A percentile compares a stretch with the other conserved stretches of the same genome.
Conservation (phyloP, 2,113 vertebrate species). For the Tragulus kanchil region DNA sequence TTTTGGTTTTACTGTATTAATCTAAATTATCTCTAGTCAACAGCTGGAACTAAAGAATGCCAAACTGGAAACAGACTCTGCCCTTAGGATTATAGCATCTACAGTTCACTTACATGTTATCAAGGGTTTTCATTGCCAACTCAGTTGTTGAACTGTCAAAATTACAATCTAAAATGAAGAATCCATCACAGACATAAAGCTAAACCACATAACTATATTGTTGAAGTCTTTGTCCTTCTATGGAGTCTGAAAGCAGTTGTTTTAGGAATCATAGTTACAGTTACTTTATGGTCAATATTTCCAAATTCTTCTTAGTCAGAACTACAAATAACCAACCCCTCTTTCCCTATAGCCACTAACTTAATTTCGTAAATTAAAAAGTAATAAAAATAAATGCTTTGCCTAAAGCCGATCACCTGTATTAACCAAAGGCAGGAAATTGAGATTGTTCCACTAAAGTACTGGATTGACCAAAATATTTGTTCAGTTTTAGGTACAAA, state of each 20-base stretch:
- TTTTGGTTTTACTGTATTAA: slow-evolving; percentile 59
- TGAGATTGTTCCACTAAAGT: slow-evolving; percentile 9
- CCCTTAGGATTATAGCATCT: slow-evolving; percentile 49
- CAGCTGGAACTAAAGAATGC: slow-evolving; percentile 76
- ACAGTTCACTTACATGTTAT: slow-evolving; percentile 38
- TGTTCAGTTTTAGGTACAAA: neutral
- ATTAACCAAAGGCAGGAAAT: neutral
- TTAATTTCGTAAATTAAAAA: slow-evolving; percentile 53
- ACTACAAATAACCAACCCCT: neutral
- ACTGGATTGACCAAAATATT: neutral
- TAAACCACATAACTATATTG: neutral
- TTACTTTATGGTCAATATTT: slow-evolving; percentile 13
- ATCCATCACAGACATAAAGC: slow-evolving; percentile 16
- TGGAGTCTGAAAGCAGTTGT: neutral
- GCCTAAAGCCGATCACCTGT: neutral
- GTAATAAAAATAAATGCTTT: slow-evolving; percentile 45
- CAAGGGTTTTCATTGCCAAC: slow-evolving; percentile 40
- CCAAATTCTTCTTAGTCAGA: neutral
- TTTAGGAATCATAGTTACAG: neutral
- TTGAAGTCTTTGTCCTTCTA: neutral
- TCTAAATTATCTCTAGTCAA: slow-evolving; percentile 70
- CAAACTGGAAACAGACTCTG: neutral
- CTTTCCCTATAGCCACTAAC: neutral
- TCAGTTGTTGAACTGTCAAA: slow-evolving; percentile 66
- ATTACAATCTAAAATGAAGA: slow-evolving; percentile 63